A percentile compares a stretch with the other conserved stretches of the same genome.
phyloP scores from a whole-genome alignment of 2,113 vertebrate species.

The Callionymus lyra region DNA sequence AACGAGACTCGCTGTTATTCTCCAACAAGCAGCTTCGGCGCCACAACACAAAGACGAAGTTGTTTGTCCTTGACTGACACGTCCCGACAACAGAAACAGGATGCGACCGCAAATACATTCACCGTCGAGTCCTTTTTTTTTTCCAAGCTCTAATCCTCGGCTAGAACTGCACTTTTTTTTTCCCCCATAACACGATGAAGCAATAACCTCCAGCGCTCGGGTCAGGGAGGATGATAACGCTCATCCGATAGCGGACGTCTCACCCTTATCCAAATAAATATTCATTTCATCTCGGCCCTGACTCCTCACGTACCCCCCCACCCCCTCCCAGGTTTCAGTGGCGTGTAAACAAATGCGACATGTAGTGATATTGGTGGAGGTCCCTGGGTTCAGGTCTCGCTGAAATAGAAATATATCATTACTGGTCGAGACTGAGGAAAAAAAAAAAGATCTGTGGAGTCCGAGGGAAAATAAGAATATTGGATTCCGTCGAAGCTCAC shows the following conservation, averaged over 20 bases:
- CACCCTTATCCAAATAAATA: slow-evolving; percentile 55
- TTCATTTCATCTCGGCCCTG: slow-evolving; percentile 51
- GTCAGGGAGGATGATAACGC: slow-evolving; percentile 53
- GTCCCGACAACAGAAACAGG: slow-evolving; percentile 38
- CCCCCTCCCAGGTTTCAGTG: too few species aligned
- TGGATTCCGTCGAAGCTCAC: slow-evolving; percentile 45
- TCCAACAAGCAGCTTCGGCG: too few species aligned
- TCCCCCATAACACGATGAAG: slow-evolving; percentile 48
- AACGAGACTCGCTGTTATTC: too few species aligned
- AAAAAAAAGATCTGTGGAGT: slow-evolving; percentile 28
- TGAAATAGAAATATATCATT: slow-evolving; percentile 62
- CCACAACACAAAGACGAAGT: background rate
- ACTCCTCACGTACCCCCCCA: too few species aligned
- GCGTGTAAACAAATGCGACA: slow-evolving; percentile 62
- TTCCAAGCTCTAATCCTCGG: slow-evolving; percentile 17
- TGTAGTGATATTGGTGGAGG: slow-evolving; percentile 55
- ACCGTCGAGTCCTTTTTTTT: slow-evolving; percentile 26
- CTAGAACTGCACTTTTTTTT: slow-evolving; percentile 41
- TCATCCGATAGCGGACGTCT: slow-evolving; percentile 37
- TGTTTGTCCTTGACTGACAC: slow-evolving; percentile 49
- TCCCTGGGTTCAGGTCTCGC: slow-evolving; percentile 53
- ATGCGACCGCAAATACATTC: slow-evolving; percentile 26
- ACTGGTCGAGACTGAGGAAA: slow-evolving; percentile 55
- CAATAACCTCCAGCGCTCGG: slow-evolving; percentile 58
- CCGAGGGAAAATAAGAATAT: slow-evolving; percentile 56